Evolutionary conservation across 2,888 invertebrate genomes (phyloP), one percentile per base, ranked within the genome.

Genomic region (Scaptomyza polygonia): DNA sequence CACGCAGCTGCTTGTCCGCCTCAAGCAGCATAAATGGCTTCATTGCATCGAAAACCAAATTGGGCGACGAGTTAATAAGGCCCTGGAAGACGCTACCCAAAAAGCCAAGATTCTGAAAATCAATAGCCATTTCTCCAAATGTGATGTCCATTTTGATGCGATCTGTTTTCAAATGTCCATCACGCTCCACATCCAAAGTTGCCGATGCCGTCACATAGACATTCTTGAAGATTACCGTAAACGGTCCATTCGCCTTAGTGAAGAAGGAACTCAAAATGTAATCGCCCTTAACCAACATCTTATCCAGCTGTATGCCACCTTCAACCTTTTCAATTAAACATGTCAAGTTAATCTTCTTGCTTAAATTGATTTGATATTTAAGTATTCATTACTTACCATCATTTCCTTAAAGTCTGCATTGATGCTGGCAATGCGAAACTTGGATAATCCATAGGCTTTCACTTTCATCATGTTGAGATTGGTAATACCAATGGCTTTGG

Each of bases 11-110:
- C 0, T 94, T 93, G 86, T 97, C 96, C 0, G 96, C 95, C 91
- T 96, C 95, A 72, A 94, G 94, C 25, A 97, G 92, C 72, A 97
- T 94, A 76, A 95, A 95, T 0, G 97, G 97, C 89, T 97, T 97
- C 83, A 97, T 96, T 9, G 96, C 95, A 89, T 97, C 96, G 81
- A 98, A 97, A 2, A 97, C 93, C 69, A 96, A 94, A 12, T 94
- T 94, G 0, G 97, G 97, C 0, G 97, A 94, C 0, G 96, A 95
- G 90, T 97, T 97, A 44, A 97, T 94, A 47, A 97, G 93, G 0
- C 96, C 94, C 90, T 96, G 95, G 70, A 94, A 93, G 71, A 94
- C 92, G 42, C 93, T 93, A 0, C 95, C 96, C 66, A 97, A 92
- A 75, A 96, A 94, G 5, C 97, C 92, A 0, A 97, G 93, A 88